Evolutionary conservation across 2,113 vertebrate genomes (phyloP), one percentile per base, ranked within the genome.

Genomic region (Odontesthes bonariensis): DNA sequence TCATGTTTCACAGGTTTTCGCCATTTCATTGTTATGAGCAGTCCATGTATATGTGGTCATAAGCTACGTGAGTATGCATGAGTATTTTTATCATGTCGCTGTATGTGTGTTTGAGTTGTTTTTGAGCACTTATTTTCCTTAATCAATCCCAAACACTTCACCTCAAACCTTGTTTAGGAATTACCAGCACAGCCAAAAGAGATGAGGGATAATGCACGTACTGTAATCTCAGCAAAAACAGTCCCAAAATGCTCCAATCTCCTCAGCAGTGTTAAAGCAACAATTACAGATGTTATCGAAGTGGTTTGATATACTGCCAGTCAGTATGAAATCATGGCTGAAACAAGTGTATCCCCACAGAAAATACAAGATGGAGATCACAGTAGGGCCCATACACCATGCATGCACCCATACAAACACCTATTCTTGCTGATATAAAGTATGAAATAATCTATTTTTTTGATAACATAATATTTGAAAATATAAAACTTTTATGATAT

Each of bases 181-280:
- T 64, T 65, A 59, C 85, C 66, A 73, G 70, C 69, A 68, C 75
- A 77, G 71, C 79, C 60, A 66, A 73, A 79, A 63, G 77, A 89
- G 86, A 91, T 91, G 78, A 44, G 8, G 86, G 89, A 93, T 93
- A 91, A 88, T 73, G 87, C 91, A 92, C 86, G 88, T 90, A 91
- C 68, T 27, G n/a, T 82, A 87, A 88, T 88, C 88, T 86, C 73
- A 85, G 80, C 82, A 86, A 83, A 89, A 86, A 84, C 82, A 82
- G 69, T 75, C 56, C 51, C 63, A 40, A 84, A 85, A 83, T 73
- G 64, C 77, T 56, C 83, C 85, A 85, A 91, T 89, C 86, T 88
- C 52, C 71, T 54, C 69, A 81, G 87, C 65, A 85, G 87, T 86
- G 87, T 88, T 92, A 90, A 81, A 89, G 83, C 76, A 91, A 86